Conservation (phyloP, 2,797 vertebrate genomes). For the Rhabdophis nuchalis region DNA sequence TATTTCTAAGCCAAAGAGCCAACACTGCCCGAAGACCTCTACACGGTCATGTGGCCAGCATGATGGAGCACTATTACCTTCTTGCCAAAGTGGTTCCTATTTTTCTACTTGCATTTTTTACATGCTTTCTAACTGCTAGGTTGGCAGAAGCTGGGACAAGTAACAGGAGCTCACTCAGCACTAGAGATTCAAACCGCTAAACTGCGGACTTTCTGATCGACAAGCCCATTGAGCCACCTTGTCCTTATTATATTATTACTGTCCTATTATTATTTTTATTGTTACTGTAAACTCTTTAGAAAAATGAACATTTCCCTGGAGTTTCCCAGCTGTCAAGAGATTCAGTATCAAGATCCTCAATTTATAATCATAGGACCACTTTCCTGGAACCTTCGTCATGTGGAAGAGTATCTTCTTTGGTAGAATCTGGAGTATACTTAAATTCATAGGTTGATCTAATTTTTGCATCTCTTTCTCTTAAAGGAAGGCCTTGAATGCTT, state of each 20-base stretch:
- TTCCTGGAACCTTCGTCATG: conserved; percentile 17
- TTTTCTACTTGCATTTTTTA: too few relatives aligned
- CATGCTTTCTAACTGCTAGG: too few relatives aligned
- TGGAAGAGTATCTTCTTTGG: neutral
- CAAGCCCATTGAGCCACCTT: too few relatives aligned
- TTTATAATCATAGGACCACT: neutral
- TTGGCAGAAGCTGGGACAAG: too few relatives aligned
- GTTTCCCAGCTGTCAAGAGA: neutral
- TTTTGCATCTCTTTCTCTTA: neutral
- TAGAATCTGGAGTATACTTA: neutral
- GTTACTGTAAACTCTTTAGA: neutral
- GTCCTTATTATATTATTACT: neutral
- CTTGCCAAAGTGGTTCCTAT: too few relatives aligned
- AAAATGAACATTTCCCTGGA: neutral
- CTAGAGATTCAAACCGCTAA: too few relatives aligned
- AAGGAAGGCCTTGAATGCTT: conserved; percentile 37
- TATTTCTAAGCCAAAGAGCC: too few relatives aligned
- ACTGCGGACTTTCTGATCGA: too few relatives aligned
- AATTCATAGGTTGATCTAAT: conserved; percentile 18
- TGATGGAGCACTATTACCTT: too few relatives aligned
- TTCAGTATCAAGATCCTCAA: neutral
- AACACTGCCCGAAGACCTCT: too few relatives aligned
- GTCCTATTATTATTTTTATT: neutral
- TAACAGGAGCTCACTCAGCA: too few relatives aligned
- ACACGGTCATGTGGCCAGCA: too few relatives aligned